Conservation (phyloP, 2,888 invertebrate species). For the Salpingus planirostris region DNA sequence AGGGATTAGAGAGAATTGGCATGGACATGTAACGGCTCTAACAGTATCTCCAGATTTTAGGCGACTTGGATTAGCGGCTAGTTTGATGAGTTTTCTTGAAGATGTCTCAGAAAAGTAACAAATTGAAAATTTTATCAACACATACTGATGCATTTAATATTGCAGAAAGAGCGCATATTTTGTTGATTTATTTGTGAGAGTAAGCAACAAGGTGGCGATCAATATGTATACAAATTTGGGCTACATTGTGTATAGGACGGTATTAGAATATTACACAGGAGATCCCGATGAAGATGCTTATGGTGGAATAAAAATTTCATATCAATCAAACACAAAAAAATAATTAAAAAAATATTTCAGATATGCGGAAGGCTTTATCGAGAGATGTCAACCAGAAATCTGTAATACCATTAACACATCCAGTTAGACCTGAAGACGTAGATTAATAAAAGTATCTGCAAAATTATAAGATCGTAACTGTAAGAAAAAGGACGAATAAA, state of each 20-base stretch:
- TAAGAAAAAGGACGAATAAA: too few relatives aligned
- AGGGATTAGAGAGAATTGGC: constrained; percentile 93
- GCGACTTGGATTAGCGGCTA: constrained; percentile 83
- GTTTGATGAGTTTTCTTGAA: constrained; percentile 90
- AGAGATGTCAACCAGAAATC: constrained; percentile 87
- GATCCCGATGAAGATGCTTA: constrained; percentile 98
- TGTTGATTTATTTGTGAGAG: constrained; percentile 96
- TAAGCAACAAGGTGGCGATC: constrained; percentile 94
- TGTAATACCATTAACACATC: constrained; percentile 85
- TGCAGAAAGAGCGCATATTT: constrained; percentile 91
- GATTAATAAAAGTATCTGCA: too few relatives aligned
- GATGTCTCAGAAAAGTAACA: constrained; percentile 94
- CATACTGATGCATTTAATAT: constrained; percentile 20
- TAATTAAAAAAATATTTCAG: too few relatives aligned
- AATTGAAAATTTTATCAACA: constrained; percentile 23
- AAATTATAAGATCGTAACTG: too few relatives aligned
- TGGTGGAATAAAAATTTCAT: constrained; percentile 66
- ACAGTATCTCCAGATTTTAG: constrained; percentile 94
- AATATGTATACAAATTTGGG: constrained; percentile 95
- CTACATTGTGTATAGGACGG: constrained; percentile 92
- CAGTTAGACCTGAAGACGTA: constrained; percentile 91
- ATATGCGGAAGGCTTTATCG: constrained; percentile 97
- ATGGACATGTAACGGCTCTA: constrained; percentile 97
- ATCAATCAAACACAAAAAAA: too few relatives aligned
- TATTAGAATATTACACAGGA: constrained; percentile 96